Evolutionary conservation across 2,113 vertebrate species (phyloP).

Genomic region (Hemiprocne comata): DNA sequence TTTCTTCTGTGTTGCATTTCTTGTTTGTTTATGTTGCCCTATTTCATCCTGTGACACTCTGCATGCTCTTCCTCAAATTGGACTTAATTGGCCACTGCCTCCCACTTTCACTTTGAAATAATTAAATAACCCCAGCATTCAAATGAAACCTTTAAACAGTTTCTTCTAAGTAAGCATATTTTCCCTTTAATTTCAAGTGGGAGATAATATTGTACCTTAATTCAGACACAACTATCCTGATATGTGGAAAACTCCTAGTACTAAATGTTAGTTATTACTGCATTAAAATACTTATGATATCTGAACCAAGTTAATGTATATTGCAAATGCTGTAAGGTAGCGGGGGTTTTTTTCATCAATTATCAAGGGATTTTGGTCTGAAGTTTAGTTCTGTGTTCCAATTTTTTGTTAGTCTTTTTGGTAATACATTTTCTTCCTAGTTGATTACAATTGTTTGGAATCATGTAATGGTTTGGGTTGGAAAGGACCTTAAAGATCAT

Average conservation of each 20-base stretch:
- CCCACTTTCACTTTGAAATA: neutral
- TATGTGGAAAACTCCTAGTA: neutral
- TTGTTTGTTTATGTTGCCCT: neutral
- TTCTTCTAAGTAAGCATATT: neutral
- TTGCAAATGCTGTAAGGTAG: neutral
- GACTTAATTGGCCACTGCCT: neutral
- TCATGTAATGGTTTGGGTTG: too few relatives aligned
- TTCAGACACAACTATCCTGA: neutral
- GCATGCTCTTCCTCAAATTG: neutral
- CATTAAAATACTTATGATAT: neutral
- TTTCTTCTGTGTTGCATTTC: neutral
- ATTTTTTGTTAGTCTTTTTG: neutral
- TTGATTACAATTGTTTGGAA: neutral
- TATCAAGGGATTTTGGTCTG: neutral
- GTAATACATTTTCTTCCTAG: neutral
- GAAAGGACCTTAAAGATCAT: too few relatives aligned
- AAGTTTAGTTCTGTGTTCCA: neutral
- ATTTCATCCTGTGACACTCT: neutral
- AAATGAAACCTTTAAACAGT: neutral
- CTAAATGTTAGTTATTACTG: neutral
- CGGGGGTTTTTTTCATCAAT: neutral
- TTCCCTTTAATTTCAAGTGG: neutral
- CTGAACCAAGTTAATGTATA: neutral
- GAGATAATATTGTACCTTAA: neutral
- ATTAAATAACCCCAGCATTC: neutral